phyloP scores from a whole-genome alignment of 37 sponge, comb jelly and placozoan species.

The Cladorhizidae sp. region DNA sequence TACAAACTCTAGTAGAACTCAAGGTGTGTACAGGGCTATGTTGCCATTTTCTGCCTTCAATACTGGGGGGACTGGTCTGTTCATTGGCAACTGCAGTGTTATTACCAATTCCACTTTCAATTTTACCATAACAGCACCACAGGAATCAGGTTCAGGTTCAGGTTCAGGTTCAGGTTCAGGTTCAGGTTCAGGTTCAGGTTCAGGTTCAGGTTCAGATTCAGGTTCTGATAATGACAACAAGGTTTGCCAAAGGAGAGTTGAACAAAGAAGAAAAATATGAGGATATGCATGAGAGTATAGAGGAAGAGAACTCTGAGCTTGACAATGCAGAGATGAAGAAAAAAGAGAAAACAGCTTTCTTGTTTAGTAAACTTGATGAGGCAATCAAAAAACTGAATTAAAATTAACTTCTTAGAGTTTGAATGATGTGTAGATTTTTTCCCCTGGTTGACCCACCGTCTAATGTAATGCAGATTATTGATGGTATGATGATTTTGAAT shows the following conservation, averaged over 20 bases:
- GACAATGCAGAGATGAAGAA: neutral
- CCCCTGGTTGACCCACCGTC: too few species aligned
- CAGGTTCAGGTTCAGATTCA: too few species aligned
- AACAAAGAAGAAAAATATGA: neutral
- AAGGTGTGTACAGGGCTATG: constrained; percentile 18
- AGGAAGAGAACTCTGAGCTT: too few species aligned
- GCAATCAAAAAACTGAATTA: constrained; percentile 3
- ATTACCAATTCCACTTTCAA: constrained; percentile 1
- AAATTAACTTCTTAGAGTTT: too few species aligned
- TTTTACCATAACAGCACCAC: neutral
- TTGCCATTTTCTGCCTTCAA: constrained; percentile 1
- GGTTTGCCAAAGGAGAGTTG: neutral
- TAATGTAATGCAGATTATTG: too few species aligned
- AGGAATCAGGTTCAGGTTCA: too few species aligned
- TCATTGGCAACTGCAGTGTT: neutral
- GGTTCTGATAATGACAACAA: neutral
- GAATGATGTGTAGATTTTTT: too few species aligned
- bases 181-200: too few species aligned
- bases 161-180: too few species aligned
- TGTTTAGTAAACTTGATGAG: constrained; percentile 1
- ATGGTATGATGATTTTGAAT: too few species aligned
- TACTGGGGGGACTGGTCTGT: constrained; percentile 16
- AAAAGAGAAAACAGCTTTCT: neutral
- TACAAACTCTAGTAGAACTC: too few species aligned
- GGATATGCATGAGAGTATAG: neutral